phyloP scores from a whole-genome alignment of 1,140 invertebrate species.

The Campodea augens region DNA sequence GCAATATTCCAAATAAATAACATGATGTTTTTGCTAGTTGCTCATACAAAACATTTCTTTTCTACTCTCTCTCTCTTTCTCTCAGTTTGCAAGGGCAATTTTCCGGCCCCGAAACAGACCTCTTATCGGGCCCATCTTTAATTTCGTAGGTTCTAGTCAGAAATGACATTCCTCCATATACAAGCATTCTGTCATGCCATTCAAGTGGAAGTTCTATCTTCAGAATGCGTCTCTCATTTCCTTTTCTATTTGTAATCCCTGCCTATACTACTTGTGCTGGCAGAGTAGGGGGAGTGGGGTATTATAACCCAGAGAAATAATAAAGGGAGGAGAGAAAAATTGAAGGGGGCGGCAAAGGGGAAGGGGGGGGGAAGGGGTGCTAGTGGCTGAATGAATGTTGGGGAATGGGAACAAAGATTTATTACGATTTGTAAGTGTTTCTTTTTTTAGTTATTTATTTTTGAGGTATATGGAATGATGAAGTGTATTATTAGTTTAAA shows the following conservation, averaged over 20 bases:
- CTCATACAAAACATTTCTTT: too few species aligned
- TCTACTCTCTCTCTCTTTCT: too few species aligned
- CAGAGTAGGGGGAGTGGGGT: neutral
- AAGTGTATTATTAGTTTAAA: too few species aligned
- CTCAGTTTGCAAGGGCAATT: neutral
- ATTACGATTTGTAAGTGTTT: neutral
- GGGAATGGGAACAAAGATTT: neutral
- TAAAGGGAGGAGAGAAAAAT: neutral
- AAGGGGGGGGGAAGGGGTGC: neutral
- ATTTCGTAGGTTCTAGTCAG: neutral
- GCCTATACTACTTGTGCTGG: neutral
- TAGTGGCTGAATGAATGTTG: neutral
- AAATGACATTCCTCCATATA: slow-evolving; percentile 1
- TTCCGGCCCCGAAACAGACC: neutral
- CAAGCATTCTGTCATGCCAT: neutral
- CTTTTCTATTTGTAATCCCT: slow-evolving; percentile 1
- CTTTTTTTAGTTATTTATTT: too few species aligned
- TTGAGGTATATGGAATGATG: too few species aligned
- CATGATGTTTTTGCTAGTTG: too few species aligned
- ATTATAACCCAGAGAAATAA: neutral
- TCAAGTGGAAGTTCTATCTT: neutral
- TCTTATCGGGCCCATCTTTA: neutral
- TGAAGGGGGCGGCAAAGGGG: neutral
- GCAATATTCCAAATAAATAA: too few species aligned
- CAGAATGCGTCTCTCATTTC: neutral